Conservation (phyloP, 2,888 invertebrate species). For the Nebria brevicollis region DNA sequence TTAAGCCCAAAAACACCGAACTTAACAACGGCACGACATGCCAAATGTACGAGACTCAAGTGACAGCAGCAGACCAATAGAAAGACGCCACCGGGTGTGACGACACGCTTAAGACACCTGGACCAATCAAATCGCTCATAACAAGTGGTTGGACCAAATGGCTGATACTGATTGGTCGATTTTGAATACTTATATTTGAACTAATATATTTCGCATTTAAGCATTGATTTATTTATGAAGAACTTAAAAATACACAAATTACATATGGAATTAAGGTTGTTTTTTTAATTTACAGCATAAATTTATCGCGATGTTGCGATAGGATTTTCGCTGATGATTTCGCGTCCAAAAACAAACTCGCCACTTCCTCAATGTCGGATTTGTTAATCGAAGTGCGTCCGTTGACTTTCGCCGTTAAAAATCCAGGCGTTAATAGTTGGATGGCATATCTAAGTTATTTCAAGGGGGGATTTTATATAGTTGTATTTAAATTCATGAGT, state of each 20-base stretch:
- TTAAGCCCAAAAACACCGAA: slow-evolving; percentile 17
- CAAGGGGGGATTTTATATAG: no score
- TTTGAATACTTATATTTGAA: background rate
- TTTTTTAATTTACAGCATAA: slow-evolving; percentile 76
- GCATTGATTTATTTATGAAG: background rate
- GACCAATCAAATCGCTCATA: slow-evolving; percentile 50
- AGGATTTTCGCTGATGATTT: slow-evolving; percentile 95
- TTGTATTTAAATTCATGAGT: slow-evolving; percentile 33
- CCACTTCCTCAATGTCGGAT: slow-evolving; percentile 86
- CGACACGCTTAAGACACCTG: slow-evolving; percentile 53
- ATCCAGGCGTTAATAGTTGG: slow-evolving; percentile 92
- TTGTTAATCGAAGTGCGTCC: slow-evolving; percentile 81
- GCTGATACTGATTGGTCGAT: slow-evolving; percentile 56
- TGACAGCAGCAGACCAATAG: slow-evolving; percentile 53
- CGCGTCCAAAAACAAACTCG: slow-evolving; percentile 91
- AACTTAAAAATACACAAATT: background rate
- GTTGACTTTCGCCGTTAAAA: slow-evolving; percentile 88
- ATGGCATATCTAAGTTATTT: slow-evolving; percentile 78
- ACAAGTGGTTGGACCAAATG: slow-evolving; percentile 56
- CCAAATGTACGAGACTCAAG: background rate
- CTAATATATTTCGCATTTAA: background rate
- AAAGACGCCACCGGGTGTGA: slow-evolving; percentile 57
- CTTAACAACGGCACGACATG: background rate
- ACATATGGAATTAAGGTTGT: background rate
- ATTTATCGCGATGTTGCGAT: slow-evolving; percentile 89